These are phyloP conservation scores for Psittacula cyanocephala DNA, from an alignment of 2,113 vertebrate species.

Conservation along the genomic window DNA sequence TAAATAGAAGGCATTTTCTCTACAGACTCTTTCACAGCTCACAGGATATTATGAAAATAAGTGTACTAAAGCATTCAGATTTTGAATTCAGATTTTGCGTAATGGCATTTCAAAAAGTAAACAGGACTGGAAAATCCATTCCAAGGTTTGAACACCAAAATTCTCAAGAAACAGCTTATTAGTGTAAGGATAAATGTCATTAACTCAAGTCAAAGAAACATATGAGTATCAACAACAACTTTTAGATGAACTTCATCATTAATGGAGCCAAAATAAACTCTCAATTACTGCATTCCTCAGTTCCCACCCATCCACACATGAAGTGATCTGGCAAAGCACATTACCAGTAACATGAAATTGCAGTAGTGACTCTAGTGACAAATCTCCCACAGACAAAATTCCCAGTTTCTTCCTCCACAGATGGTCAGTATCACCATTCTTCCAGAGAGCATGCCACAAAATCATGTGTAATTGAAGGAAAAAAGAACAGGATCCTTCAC, in stretches of 20 bases:
- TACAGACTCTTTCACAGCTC: neutral
- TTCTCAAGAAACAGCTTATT: neutral
- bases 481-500: neutral
- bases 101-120: neutral
- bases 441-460: neutral
- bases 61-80: neutral
- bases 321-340: neutral
- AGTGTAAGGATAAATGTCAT: neutral
- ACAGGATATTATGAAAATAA: neutral
- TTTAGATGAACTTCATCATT: neutral
- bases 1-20: neutral
- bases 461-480: neutral
- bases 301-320: neutral
- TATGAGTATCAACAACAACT: neutral
- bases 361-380: neutral
- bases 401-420: neutral
- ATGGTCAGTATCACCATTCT: neutral
- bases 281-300: neutral
- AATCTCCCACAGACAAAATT: neutral
- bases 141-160: neutral
- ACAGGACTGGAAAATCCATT: neutral
- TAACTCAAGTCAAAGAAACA: neutral
- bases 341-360: neutral
- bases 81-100: neutral
- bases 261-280: neutral